Evolutionary conservation across 2,113 vertebrate genomes (phyloP).

Genomic region (Steatornis caripensis): DNA sequence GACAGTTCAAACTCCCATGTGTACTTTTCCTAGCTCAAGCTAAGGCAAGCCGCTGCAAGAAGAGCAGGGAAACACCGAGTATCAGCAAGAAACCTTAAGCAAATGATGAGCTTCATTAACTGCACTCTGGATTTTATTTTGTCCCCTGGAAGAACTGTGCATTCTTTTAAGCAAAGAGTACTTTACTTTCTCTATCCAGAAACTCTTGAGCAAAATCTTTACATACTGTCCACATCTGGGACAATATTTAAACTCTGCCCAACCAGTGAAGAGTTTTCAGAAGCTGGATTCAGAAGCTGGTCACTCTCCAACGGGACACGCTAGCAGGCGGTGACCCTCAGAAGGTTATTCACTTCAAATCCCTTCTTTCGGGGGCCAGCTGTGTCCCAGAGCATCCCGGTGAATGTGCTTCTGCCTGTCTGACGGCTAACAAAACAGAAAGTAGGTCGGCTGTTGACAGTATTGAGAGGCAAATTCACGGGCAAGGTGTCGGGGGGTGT

Average conservation of each 20-base stretch:
- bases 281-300: too few species aligned
- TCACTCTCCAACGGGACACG: too few species aligned
- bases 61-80: background rate
- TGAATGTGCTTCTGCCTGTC: background rate
- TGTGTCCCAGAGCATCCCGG: accelerated
- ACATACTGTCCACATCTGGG: background rate
- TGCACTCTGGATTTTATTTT: background rate
- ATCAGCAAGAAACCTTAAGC: background rate
- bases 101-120: background rate
- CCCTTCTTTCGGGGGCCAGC: background rate
- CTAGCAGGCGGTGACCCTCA: too few species aligned
- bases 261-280: too few species aligned
- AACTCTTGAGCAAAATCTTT: background rate
- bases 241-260: background rate
- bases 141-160: background rate
- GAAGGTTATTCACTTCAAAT: background rate
- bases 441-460: background rate
- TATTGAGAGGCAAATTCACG: accelerated
- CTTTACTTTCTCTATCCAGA: background rate
- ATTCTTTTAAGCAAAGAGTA: background rate
- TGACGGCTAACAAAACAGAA: background rate
- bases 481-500: background rate
- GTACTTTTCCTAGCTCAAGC: background rate
- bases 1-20: background rate
- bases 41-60: background rate